A percentile compares a stretch with the other conserved stretches of the same genome.
Evolutionary conservation across 1,140 invertebrate species (phyloP).

Genomic region (Neodiprion fabricii): DNA sequence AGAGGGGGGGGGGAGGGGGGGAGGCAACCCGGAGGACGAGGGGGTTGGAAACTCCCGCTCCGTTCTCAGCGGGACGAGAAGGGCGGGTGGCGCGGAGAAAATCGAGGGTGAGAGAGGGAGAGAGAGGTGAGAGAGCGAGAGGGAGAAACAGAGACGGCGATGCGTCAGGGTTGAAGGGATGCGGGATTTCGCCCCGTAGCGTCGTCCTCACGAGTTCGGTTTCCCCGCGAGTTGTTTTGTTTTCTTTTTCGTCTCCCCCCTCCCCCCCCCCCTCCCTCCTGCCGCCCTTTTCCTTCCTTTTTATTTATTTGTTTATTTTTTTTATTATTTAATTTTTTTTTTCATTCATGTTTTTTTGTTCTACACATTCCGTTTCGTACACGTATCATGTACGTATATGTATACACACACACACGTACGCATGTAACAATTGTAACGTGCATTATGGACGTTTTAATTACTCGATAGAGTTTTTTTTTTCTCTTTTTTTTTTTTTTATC

Average conservation of each 20-base stretch:
- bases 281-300: not conserved
- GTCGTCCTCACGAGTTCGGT: constrained; percentile 1
- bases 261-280: not conserved
- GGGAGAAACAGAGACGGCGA: constrained; percentile 25
- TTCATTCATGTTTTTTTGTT: no score
- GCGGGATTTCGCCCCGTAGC: constrained; percentile 20
- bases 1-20: constrained; percentile 34
- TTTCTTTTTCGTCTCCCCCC: not conserved
- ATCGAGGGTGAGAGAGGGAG: not conserved
- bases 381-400: no score
- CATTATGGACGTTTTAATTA: no score
- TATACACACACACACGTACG: no score
- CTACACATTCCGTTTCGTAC: not conserved
- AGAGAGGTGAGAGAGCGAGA: constrained; percentile 15
- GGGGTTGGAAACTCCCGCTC: constrained; percentile 13
- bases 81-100: constrained; percentile 16
- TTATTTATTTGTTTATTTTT: no score
- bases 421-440: no score
- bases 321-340: no score
- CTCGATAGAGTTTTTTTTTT: no score
- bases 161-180: constrained; percentile 32
- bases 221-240: constrained; percentile 15
- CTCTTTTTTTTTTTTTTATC: no score
- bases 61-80: not conserved
- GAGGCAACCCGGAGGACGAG: constrained; percentile 24